A percentile compares a stretch with the other conserved stretches of the same genome.
These are phyloP conservation scores for Frieseomelitta varia DNA, from an alignment of 1,140 invertebrate species.

Conservation along the genomic window DNA sequence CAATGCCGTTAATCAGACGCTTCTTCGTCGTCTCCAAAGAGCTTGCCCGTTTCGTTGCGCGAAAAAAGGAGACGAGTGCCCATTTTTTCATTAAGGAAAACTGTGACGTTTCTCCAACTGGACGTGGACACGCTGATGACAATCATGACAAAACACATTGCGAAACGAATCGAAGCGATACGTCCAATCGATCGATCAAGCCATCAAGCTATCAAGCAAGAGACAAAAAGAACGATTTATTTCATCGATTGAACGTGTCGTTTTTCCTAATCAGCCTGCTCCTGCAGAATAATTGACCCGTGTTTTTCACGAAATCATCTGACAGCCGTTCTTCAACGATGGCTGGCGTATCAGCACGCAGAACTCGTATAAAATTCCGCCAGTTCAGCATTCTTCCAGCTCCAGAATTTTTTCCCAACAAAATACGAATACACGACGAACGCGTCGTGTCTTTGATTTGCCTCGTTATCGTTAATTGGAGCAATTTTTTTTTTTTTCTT, in stretches of 20 bases:
- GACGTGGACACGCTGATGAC: background rate
- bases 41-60: background rate
- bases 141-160: background rate
- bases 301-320: background rate
- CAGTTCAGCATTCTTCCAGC: slow-evolving; percentile 25
- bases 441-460: slow-evolving; percentile 20
- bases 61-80: background rate
- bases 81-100: background rate
- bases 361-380: slow-evolving; percentile 6
- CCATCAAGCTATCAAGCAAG: background rate
- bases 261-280: slow-evolving; percentile 14
- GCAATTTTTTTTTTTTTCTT: background rate
- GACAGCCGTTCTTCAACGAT: background rate
- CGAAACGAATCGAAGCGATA: background rate
- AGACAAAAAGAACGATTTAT: background rate
- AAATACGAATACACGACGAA: background rate
- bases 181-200: background rate
- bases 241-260: too few species aligned
- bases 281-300: slow-evolving; percentile 10
- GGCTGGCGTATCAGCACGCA: slow-evolving; percentile 19
- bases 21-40: slow-evolving; percentile 22
- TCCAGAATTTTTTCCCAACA: background rate
- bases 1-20: slow-evolving; percentile 62
- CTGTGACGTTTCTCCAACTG: background rate
- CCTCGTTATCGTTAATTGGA: slow-evolving; percentile 46